phyloP scores from a whole-genome alignment of 64 coral and sea anemone species.

The Pocillopora verrucosa region DNA sequence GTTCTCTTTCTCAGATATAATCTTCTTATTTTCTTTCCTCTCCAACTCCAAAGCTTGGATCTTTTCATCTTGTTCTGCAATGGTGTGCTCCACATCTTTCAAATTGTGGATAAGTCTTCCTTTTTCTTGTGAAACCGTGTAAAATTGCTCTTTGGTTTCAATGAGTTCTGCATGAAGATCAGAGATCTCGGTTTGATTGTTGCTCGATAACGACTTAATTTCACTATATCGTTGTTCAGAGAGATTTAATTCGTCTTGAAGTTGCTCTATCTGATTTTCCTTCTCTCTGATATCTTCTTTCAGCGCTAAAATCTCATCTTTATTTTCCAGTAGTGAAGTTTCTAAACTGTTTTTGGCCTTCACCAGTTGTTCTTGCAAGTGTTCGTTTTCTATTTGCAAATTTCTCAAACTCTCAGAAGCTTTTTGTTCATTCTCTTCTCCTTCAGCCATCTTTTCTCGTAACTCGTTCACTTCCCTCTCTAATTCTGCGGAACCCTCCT shows the following conservation, averaged over 20 bases:
- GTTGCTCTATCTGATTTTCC: constrained; percentile 42
- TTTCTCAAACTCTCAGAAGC: constrained; percentile 37
- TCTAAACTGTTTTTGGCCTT: constrained; percentile 35
- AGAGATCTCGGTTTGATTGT: constrained; percentile 19
- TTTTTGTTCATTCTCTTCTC: constrained; percentile 24
- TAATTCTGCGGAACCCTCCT: constrained; percentile 44
- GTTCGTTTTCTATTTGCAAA: constrained; percentile 45
- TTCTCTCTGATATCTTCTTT: constrained; percentile 32
- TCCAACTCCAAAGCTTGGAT: constrained; percentile 16
- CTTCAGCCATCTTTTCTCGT: constrained; percentile 34
- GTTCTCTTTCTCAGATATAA: background rate
- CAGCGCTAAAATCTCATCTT: constrained; percentile 35
- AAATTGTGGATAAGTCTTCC: background rate
- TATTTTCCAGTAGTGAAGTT: constrained; percentile 48
- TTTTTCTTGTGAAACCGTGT: constrained; percentile 35
- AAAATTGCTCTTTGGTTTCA: constrained; percentile 47
- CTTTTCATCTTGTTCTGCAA: background rate
- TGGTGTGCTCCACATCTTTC: background rate
- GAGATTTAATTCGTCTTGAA: constrained; percentile 29
- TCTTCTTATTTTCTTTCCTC: constrained; percentile 1
- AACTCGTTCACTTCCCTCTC: constrained; percentile 39
- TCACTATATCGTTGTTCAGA: constrained; percentile 42
- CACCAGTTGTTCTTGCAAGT: constrained; percentile 44
- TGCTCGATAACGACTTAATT: constrained; percentile 37
- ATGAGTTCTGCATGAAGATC: constrained; percentile 43